A percentile compares a stretch with the other conserved stretches of the same genome.
Evolutionary conservation across 2,888 invertebrate species (phyloP).

Genomic region (Pollenia amentaria): DNA sequence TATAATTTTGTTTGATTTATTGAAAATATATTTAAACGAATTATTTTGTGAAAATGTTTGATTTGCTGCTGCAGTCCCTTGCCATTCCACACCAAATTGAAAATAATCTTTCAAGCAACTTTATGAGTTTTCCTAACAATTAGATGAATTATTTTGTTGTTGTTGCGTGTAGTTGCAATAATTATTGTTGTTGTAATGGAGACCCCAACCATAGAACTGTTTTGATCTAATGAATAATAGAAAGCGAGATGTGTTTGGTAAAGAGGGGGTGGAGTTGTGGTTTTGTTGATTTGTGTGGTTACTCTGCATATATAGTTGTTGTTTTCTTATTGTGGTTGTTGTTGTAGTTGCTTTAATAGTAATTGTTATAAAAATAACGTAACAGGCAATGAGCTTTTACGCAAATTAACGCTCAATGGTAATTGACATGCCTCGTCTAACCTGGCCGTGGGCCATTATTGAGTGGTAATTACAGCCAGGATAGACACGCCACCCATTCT

Average conservation of each 20-base stretch:
- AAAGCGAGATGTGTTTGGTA: background rate
- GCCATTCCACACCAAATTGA: background rate
- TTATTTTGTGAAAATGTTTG: too few species aligned
- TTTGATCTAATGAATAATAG: background rate
- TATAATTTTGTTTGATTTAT: too few species aligned
- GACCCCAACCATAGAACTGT: background rate
- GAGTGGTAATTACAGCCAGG: slow-evolving; percentile 42
- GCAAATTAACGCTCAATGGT: slow-evolving; percentile 65
- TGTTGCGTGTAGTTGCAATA: background rate
- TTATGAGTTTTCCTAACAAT: slow-evolving; percentile 55
- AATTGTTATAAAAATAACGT: slow-evolving; percentile 46
- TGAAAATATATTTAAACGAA: too few species aligned
- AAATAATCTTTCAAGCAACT: slow-evolving; percentile 43
- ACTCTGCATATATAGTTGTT: too few species aligned
- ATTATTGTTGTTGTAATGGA: slow-evolving; percentile 6
- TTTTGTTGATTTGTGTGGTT: too few species aligned
- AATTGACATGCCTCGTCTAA: slow-evolving; percentile 56
- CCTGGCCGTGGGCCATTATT: slow-evolving; percentile 56
- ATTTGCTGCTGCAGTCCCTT: too few species aligned
- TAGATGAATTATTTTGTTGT: slow-evolving; percentile 15
- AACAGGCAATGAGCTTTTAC: slow-evolving; percentile 55
- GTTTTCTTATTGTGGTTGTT: background rate
- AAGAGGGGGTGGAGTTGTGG: background rate
- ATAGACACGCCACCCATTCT: slow-evolving; percentile 9
- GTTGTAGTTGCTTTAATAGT: background rate